phyloP scores from a whole-genome alignment of 2,888 invertebrate species.

The Heliconius hortense region DNA sequence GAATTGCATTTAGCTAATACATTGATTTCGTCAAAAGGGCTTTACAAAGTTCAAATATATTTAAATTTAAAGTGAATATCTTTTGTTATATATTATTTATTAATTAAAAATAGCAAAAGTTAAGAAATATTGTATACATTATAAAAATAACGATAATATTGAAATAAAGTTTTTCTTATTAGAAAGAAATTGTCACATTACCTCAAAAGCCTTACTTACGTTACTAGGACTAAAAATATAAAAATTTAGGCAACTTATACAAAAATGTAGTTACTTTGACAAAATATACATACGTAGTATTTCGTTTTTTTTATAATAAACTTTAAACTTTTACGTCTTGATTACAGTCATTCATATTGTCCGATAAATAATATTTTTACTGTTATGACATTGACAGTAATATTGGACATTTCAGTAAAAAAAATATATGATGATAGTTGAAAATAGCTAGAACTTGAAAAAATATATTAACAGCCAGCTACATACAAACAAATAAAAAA shows the following conservation, averaged over 20 bases:
- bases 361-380: not conserved
- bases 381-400: too few species aligned
- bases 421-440: too few species aligned
- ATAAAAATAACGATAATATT: too few species aligned
- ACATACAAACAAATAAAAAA: too few species aligned
- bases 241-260: not conserved
- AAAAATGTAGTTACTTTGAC: not conserved
- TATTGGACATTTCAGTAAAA: too few species aligned
- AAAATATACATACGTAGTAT: not conserved
- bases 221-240: not conserved
- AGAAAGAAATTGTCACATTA: not conserved
- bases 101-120: too few species aligned
- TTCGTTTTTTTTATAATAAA: not conserved
- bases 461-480: not conserved
- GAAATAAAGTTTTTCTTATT: not conserved
- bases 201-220: not conserved
- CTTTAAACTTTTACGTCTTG: not conserved
- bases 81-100: too few species aligned
- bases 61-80: not conserved
- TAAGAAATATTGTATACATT: too few species aligned
- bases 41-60: not conserved
- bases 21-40: conserved; percentile 4
- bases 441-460: not conserved
- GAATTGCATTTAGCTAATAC: conserved; percentile 53
- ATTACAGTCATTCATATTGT: not conserved